phyloP scores from a whole-genome alignment of 1,140 invertebrate species.

The Zaprionus davidi region DNA sequence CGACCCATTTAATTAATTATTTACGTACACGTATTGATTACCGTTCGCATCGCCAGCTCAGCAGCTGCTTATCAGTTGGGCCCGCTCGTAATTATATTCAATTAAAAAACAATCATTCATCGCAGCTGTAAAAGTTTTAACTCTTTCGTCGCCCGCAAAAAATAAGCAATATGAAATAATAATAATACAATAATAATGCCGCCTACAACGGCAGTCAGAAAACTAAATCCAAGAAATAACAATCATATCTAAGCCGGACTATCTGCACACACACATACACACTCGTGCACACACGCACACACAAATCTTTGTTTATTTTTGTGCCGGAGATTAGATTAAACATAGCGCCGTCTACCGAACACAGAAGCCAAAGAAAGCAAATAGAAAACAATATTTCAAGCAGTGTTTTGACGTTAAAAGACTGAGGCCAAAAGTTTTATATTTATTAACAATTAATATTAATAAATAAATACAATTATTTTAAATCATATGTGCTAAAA shows the following conservation, averaged over 20 bases:
- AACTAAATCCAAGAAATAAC: slow-evolving; percentile 33
- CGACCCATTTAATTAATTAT: slow-evolving; percentile 37
- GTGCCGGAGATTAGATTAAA: slow-evolving; percentile 74
- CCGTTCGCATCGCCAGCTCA: slow-evolving; percentile 9
- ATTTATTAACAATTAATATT: no score
- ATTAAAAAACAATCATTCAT: slow-evolving; percentile 76
- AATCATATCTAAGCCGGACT: slow-evolving; percentile 59
- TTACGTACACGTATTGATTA: slow-evolving; percentile 26
- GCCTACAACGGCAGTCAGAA: slow-evolving; percentile 42
- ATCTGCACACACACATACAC: slow-evolving; percentile 31
- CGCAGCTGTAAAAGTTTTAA: slow-evolving; percentile 44
- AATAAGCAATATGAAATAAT: slow-evolving; percentile 7
- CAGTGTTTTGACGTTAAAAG: neutral
- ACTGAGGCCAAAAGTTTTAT: no score
- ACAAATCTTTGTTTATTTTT: slow-evolving; percentile 44
- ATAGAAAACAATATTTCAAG: slow-evolving; percentile 9
- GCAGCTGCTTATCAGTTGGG: slow-evolving; percentile 35
- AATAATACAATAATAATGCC: slow-evolving; percentile 19
- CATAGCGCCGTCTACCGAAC: slow-evolving; percentile 46
- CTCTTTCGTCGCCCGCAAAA: slow-evolving; percentile 47
- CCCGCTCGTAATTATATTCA: slow-evolving; percentile 55
- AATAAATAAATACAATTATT: no score
- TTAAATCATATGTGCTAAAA: no score
- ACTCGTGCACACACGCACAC: neutral
- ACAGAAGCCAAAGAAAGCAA: slow-evolving; percentile 42